A percentile compares a stretch with the other conserved stretches of the same genome.
Evolutionary conservation across 2,888 invertebrate species (phyloP).

Genomic region (Prionchulus punctatus): DNA sequence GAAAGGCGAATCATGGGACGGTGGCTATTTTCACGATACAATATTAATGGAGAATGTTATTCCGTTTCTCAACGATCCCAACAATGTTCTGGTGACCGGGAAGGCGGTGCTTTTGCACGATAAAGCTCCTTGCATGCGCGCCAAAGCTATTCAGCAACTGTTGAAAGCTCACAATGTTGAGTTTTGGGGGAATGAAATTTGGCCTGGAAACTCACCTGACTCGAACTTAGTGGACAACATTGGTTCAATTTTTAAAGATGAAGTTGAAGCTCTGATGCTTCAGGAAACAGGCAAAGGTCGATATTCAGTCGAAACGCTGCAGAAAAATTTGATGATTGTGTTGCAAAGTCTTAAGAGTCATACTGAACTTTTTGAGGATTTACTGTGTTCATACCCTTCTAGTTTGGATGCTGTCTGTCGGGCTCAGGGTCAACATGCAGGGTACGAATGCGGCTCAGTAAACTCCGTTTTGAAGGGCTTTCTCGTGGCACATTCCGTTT

Average conservation of each 20-base stretch:
- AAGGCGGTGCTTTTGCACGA: background rate
- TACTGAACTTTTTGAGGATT: background rate
- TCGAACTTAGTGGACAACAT: too few relatives aligned
- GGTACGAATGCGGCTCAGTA: too few relatives aligned
- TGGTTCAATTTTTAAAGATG: background rate
- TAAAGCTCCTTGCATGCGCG: background rate
- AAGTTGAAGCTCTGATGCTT: background rate
- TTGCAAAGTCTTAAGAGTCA: background rate
- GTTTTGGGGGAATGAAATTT: background rate
- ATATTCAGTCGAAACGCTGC: background rate
- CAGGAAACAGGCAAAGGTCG: background rate
- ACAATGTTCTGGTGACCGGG: background rate
- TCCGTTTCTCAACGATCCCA: background rate
- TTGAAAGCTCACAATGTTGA: background rate
- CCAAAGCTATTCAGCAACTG: background rate
- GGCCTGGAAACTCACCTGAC: too few relatives aligned
- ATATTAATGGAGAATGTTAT: background rate
- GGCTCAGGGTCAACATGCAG: background rate
- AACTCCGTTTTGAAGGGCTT: too few relatives aligned
- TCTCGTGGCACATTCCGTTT: too few relatives aligned
- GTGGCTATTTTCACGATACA: background rate
- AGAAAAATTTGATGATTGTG: background rate
- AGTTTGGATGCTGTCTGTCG: background rate
- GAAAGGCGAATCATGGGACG: background rate
- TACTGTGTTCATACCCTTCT: background rate